Evolutionary conservation across 1,140 invertebrate species (phyloP), one percentile per base, ranked within the genome.

Genomic region (Cydia strobilella): DNA sequence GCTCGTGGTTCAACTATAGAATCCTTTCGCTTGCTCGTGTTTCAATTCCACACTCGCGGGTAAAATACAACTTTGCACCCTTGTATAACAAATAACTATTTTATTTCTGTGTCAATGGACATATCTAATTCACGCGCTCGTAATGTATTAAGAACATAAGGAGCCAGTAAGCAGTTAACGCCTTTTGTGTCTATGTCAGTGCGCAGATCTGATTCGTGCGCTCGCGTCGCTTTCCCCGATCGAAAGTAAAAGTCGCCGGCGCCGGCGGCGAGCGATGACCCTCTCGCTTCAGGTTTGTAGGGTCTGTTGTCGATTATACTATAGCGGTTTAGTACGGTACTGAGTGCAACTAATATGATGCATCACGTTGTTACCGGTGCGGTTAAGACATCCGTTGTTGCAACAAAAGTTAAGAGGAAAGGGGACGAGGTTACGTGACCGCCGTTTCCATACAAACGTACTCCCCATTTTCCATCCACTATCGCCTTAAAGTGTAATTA

Each of bases 241-340:
- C 45, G 71, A 72, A 48, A 72, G 71, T 72, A 72, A 72, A 51
- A 72, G 71, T 72, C 45, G 35, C 65, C 65, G 15, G 65, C 31
- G 54, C 65, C 65, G 15, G 65, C n/a, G 54, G 54, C 54, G 54
- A 59, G 45, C 71, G 42, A 48, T 45, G 71, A 72, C 71, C 71
- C 71, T 25, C 20, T 27, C 71, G 39, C 35, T 35, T 31, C 63
- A 13, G 63, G 27, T 31, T 35, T 31, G 3, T 31, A 69, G 65
- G 65, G 65, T n/a, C 42, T 39, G 7, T 35, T 23, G 6, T 59
- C 0, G 51, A n/a, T 59, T 10, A 59, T 20, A 59, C 3, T 51
- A 3, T 51, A 10, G 54, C 1, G 54, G 18, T 23, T 23, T 59
- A 59, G 2, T 59, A 59, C 54, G 54, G 54, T 59, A 59, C 20